Base-by-base conservation (phyloP, 2,797 vertebrate species). In the Oophaga sylvatica region DNA sequence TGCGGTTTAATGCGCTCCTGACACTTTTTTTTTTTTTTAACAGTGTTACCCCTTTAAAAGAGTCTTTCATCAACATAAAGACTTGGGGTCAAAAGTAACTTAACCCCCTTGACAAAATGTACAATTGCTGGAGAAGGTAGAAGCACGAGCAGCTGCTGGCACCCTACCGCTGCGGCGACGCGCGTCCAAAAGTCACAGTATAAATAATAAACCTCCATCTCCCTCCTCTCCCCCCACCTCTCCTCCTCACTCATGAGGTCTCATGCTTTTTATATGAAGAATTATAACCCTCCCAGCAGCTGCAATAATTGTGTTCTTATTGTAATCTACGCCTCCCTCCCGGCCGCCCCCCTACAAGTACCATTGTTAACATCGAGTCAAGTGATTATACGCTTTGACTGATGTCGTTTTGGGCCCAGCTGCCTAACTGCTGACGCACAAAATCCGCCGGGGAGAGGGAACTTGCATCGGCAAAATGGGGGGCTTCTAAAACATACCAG, bases 241-340 rank as follows among this genome's bases (percentile, higher is more conserved):
- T 81, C 68, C 85, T 91, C 62, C 88, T 63, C 79, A 3, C 89
- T 91, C 2, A 90, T 90, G 0, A 93, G 92, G 92, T 92, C 91
- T 81, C 89, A 92, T 92, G 88, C 92, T 90, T 91, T 7, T 92
- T 91, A 92, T 91, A 91, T 92, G 92, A 95, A 95, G 94, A 95
- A 92, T 94, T 91, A 92, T 90, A 85, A 90, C 93, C 93, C 92
- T 94, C 93, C 89, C 80, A 94, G 96, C 96, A 97, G 96, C 96
- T 97, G 96, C 96, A 94, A 95, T 95, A 95, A 95, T 96, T 95
- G 94, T 95, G 92, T 92, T 77, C 90, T 94, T 90, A 96, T 96
- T 96, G 95, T 96, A 91, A 90, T 67, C 76, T 85, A 68, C 94
- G 93, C 95, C 95, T 94, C 95, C 94, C 94, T 35, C 94, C 94